Percentiles rank a stretch among this genome's conserved stretches.
Conservation (phyloP, 2,888 invertebrate genomes). For the Drosophila nigricruria region DNA sequence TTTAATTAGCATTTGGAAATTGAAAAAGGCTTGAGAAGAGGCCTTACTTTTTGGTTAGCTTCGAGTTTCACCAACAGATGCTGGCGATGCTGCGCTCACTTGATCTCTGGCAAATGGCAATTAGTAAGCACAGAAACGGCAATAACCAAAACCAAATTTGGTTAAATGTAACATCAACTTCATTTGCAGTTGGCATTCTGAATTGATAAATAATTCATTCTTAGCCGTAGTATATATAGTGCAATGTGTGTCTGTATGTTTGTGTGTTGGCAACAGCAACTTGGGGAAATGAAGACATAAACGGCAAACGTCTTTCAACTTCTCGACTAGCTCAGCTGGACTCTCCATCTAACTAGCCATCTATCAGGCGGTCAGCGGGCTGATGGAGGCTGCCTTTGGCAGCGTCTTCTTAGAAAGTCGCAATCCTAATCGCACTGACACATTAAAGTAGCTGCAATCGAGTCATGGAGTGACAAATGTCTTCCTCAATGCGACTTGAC, state of each 20-base stretch:
- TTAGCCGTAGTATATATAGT: slow-evolving; percentile 28
- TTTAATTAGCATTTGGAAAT: slow-evolving; percentile 12
- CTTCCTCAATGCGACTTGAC: slow-evolving; percentile 76
- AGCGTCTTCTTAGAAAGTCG: slow-evolving; percentile 79
- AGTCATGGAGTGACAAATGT: slow-evolving; percentile 73
- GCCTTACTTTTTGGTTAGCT: slow-evolving; percentile 56
- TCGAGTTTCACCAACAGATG: slow-evolving; percentile 71
- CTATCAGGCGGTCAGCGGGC: slow-evolving; percentile 24
- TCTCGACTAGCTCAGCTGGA: slow-evolving; percentile 26
- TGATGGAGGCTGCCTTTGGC: slow-evolving; percentile 7
- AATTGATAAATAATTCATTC: slow-evolving; percentile 79
- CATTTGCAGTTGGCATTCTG: slow-evolving; percentile 70
- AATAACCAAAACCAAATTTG: slow-evolving; percentile 66
- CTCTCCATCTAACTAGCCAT: slow-evolving; percentile 1
- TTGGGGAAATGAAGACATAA: slow-evolving; percentile 79
- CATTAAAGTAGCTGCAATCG: slow-evolving; percentile 62
- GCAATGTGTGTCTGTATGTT: slow-evolving; percentile 1
- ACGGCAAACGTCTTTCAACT: slow-evolving; percentile 49
- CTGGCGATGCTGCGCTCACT: slow-evolving; percentile 4
- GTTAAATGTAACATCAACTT: slow-evolving; percentile 83
- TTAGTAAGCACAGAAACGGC: slow-evolving; percentile 61
- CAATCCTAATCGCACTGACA: slow-evolving; percentile 57
- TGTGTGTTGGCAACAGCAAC: slow-evolving; percentile 34
- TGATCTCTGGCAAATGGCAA: slow-evolving; percentile 57
- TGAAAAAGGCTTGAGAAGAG: slow-evolving; percentile 9